Evolutionary conservation across 2,888 invertebrate genomes (phyloP).

Genomic region (Rhagonycha lutea): DNA sequence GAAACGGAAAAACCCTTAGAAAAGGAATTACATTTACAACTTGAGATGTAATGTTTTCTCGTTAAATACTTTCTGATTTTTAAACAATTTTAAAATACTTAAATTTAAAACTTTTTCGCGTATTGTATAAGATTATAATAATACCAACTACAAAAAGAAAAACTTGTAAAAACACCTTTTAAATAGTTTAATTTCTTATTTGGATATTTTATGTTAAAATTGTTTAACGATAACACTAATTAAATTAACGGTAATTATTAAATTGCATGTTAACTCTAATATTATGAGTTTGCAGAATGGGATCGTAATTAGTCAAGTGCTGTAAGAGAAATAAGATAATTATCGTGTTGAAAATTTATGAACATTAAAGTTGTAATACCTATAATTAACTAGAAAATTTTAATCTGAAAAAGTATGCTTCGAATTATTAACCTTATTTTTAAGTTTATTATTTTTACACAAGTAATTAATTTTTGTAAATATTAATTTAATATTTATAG

Average conservation of each 20-base stretch:
- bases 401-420: conserved; percentile 33
- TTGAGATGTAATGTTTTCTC: conserved; percentile 33
- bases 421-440: not conserved
- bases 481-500: too few species aligned
- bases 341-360: conserved; percentile 47
- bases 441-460: not conserved
- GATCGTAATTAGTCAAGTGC: conserved; percentile 42
- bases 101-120: not conserved
- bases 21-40: conserved; percentile 38
- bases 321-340: conserved; percentile 48
- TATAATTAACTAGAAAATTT: conserved; percentile 46
- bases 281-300: conserved; percentile 22
- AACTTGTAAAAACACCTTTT: not conserved
- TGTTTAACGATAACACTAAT: conserved; percentile 19
- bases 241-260: conserved; percentile 32
- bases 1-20: conserved; percentile 38
- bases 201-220: not conserved
- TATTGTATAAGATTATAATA: too few species aligned
- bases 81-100: not conserved
- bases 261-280: conserved; percentile 33
- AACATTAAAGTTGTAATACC: conserved; percentile 45
- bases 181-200: not conserved
- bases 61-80: conserved; percentile 22
- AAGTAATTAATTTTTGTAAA: not conserved
- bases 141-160: not conserved